Conservation (phyloP, 2,797 vertebrate species). For the Taenioides sp. region DNA sequence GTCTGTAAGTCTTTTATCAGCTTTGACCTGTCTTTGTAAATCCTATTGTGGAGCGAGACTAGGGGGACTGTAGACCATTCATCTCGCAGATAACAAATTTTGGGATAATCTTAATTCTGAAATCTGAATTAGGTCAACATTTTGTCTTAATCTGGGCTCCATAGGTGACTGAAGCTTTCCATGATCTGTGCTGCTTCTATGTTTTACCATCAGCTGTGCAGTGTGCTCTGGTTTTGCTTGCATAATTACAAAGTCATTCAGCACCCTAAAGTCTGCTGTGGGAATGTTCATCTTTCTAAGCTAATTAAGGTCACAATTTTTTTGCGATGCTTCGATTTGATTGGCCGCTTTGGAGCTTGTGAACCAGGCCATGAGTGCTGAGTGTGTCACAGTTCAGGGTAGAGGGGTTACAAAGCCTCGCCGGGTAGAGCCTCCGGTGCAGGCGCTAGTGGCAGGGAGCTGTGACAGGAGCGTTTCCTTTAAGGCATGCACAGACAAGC, state of each 20-base stretch:
- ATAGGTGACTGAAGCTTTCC: slow-evolving; percentile 3
- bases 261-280: slow-evolving; percentile 23
- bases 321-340: slow-evolving; percentile 53
- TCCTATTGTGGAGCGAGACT: slow-evolving; percentile 30
- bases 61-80: slow-evolving; percentile 21
- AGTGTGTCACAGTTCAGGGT: slow-evolving; percentile 63
- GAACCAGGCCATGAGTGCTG: slow-evolving; percentile 67
- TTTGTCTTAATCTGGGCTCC: not conserved
- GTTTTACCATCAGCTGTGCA: slow-evolving; percentile 8
- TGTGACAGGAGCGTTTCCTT: slow-evolving; percentile 14
- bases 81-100: slow-evolving; percentile 20
- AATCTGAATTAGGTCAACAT: slow-evolving; percentile 2
- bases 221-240: slow-evolving; percentile 26
- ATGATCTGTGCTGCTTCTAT: not conserved
- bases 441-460: slow-evolving; percentile 26
- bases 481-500: slow-evolving; percentile 21
- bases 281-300: slow-evolving; percentile 48
- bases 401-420: slow-evolving; percentile 51
- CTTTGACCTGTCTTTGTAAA: slow-evolving; percentile 37
- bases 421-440: slow-evolving; percentile 28
- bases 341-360: slow-evolving; percentile 60
- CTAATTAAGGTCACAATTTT: slow-evolving; percentile 69
- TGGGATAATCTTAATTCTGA: not conserved
- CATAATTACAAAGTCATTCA: slow-evolving; percentile 35
- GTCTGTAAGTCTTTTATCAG: slow-evolving; percentile 82